Percentiles rank a stretch among this genome's conserved stretches.
Evolutionary conservation across 2,113 vertebrate species (phyloP).

Genomic region (Suricata suricatta): DNA sequence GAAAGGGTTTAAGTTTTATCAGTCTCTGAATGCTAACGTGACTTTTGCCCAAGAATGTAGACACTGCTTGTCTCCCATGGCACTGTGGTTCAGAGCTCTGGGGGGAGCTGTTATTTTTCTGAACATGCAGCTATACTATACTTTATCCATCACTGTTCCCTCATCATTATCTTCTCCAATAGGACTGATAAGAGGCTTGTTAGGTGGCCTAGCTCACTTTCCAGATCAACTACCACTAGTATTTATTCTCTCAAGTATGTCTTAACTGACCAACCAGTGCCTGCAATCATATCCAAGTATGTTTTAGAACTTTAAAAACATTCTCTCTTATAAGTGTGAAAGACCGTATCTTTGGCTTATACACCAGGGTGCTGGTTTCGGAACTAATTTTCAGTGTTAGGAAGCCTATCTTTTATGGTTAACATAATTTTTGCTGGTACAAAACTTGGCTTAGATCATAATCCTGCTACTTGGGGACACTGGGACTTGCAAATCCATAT

Average conservation of each 20-base stretch:
- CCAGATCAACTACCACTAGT: background rate
- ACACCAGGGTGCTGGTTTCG: background rate
- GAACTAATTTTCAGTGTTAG: background rate
- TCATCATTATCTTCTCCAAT: background rate
- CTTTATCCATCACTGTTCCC: background rate
- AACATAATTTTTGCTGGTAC: background rate
- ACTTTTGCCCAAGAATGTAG: background rate
- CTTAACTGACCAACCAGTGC: background rate
- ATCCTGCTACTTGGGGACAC: background rate
- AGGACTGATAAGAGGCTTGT: background rate
- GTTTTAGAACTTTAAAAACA: background rate
- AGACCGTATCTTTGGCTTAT: background rate
- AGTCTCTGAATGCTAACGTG: background rate
- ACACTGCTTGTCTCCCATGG: background rate
- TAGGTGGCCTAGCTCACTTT: background rate
- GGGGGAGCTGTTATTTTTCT: background rate
- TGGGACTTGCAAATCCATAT: background rate
- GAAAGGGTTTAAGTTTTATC: background rate
- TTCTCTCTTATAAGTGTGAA: background rate
- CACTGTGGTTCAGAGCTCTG: background rate
- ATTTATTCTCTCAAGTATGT: background rate
- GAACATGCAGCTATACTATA: background rate
- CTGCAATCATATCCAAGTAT: background rate
- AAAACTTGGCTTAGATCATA: background rate
- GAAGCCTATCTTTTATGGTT: background rate